Percentiles rank a stretch among this genome's conserved stretches.
These are phyloP conservation scores for Bolborhynchus lineola DNA, from an alignment of 2,113 vertebrate genomes.

Conservation along the genomic window DNA sequence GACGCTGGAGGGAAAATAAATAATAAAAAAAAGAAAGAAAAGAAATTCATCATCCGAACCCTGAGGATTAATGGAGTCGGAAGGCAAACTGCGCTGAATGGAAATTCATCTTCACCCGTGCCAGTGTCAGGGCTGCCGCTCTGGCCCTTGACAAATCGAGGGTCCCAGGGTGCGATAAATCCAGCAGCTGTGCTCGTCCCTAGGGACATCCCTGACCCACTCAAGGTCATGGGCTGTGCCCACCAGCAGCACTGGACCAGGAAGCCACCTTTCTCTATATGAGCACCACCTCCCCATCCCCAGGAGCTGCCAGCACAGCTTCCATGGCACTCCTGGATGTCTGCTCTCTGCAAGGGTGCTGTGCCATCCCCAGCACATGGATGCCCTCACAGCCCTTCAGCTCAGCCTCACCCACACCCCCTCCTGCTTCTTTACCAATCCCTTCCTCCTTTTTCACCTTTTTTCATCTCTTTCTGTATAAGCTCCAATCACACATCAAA, in stretches of 20 bases:
- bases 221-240: slow-evolving; percentile 8
- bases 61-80: slow-evolving; percentile 82
- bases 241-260: accelerated
- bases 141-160: slow-evolving; percentile 91
- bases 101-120: slow-evolving; percentile 93
- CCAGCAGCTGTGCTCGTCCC: slow-evolving; percentile 73
- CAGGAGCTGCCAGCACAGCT: background rate
- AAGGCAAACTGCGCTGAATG: slow-evolving; percentile 87
- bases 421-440: background rate
- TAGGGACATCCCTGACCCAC: background rate
- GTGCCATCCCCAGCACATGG: accelerated
- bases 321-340: background rate
- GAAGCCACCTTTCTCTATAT: background rate
- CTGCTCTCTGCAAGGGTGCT: background rate
- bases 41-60: slow-evolving; percentile 88
- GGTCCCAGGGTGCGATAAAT: slow-evolving; percentile 90
- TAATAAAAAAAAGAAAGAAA: slow-evolving; percentile 80
- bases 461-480: background rate
- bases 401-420: background rate
- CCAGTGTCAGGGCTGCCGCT: slow-evolving; percentile 82
- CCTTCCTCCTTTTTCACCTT: background rate
- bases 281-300: background rate
- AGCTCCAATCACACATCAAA: background rate
- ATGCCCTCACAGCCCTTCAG: background rate
- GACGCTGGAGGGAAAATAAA: slow-evolving; percentile 79